phyloP scores from a whole-genome alignment of 2,113 vertebrate species.

The Serinus canaria region DNA sequence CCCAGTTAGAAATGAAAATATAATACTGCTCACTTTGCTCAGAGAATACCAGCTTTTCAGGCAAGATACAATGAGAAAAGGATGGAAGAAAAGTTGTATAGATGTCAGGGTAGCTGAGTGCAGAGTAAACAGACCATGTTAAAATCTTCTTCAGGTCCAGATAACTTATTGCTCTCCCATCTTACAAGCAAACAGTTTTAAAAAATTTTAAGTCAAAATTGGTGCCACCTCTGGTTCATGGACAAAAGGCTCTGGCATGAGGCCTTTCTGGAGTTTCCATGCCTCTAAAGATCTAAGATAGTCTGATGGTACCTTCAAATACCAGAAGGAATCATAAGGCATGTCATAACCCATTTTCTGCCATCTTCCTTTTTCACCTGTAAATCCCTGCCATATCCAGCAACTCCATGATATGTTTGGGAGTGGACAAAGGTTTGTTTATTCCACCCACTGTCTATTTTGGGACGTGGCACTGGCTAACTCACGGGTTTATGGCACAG shows the following conservation, averaged over 20 bases:
- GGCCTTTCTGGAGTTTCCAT: neutral
- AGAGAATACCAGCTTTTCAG: neutral
- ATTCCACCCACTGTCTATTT: neutral
- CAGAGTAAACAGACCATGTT: neutral
- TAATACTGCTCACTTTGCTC: neutral
- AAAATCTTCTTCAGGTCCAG: neutral
- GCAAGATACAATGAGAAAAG: neutral
- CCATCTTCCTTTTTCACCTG: neutral
- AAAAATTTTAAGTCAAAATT: neutral
- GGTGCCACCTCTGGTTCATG: neutral
- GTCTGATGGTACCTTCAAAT: neutral
- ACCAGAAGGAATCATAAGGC: neutral
- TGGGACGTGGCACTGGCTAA: neutral
- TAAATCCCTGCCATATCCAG: neutral
- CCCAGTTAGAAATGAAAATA: neutral
- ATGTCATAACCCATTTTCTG: neutral
- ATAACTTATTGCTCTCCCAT: neutral
- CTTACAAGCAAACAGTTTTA: neutral
- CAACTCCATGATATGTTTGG: neutral
- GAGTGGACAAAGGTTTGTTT: neutral
- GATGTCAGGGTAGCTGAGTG: neutral
- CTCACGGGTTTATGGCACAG: neutral
- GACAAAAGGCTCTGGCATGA: neutral
- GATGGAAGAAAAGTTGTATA: neutral
- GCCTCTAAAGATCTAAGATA: neutral